phyloP scores from a whole-genome alignment of 1,140 invertebrate genomes.

The Grapholita molesta region DNA sequence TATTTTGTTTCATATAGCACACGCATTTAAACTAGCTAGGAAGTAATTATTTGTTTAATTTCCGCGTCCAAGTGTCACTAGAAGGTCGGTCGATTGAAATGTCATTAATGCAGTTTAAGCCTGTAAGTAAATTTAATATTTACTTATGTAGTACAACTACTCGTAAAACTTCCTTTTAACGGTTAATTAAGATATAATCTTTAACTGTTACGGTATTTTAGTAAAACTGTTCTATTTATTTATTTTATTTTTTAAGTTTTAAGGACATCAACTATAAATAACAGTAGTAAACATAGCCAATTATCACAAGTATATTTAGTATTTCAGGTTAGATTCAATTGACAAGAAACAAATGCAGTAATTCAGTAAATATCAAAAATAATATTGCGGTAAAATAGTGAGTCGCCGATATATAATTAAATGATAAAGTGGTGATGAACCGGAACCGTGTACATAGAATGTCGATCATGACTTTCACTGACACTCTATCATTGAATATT shows the following conservation, averaged over 20 bases:
- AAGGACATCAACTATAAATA: too few species aligned
- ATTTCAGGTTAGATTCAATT: too few species aligned
- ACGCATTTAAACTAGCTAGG: constrained; percentile 24
- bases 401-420: constrained; percentile 35
- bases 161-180: too few species aligned
- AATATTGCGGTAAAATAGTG: constrained; percentile 22
- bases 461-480: constrained; percentile 73
- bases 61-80: constrained; percentile 55
- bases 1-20: neutral
- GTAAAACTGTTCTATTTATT: too few species aligned
- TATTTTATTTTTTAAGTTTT: too few species aligned
- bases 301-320: too few species aligned
- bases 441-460: constrained; percentile 62
- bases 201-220: neutral
- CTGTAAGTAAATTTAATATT: neutral
- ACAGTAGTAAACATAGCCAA: too few species aligned
- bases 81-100: constrained; percentile 60
- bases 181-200: too few species aligned
- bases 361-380: neutral
- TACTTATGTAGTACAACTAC: neutral
- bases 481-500: constrained; percentile 71
- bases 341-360: too few species aligned
- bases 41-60: constrained; percentile 62
- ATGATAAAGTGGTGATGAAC: constrained; percentile 51
- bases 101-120: constrained; percentile 33